phyloP scores from a whole-genome alignment of 1,140 invertebrate species.

The Danaus plexippus region DNA sequence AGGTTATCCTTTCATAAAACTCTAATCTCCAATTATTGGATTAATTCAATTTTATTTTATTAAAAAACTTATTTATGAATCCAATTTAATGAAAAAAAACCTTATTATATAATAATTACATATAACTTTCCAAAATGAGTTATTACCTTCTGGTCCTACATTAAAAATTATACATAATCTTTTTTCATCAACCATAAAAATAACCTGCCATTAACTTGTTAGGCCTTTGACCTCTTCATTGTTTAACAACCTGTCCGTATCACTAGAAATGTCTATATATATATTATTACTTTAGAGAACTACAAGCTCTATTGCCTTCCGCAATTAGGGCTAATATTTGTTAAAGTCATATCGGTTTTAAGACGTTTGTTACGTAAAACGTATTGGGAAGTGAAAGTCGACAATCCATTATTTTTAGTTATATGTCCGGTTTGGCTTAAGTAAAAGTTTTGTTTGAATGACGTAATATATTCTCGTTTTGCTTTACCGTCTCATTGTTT shows the following conservation, averaged over 20 bases:
- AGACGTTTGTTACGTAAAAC: slow-evolving; percentile 8
- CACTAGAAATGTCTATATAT: slow-evolving; percentile 11
- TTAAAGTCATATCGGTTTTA: slow-evolving; percentile 6
- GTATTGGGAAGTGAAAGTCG: slow-evolving; percentile 49
- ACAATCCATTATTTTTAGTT: slow-evolving; percentile 43
- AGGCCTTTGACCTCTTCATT: slow-evolving; percentile 52
- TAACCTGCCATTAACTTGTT: slow-evolving; percentile 9
- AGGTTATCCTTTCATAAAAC: too few relatives aligned
- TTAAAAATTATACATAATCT: too few relatives aligned
- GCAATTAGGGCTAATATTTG: background rate
- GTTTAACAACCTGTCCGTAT: slow-evolving; percentile 34
- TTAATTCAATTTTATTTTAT: too few relatives aligned
- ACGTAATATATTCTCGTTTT: slow-evolving; percentile 48
- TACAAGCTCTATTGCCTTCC: background rate
- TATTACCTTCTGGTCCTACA: too few relatives aligned
- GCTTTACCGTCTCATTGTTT: slow-evolving; percentile 21
- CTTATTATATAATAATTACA: too few relatives aligned
- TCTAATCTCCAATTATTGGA: too few relatives aligned
- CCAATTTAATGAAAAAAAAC: too few relatives aligned
- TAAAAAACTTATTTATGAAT: too few relatives aligned
- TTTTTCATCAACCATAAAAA: background rate
- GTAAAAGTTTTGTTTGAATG: slow-evolving; percentile 62
- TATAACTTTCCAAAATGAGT: too few relatives aligned
- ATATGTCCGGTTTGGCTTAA: slow-evolving; percentile 47
- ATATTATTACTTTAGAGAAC: slow-evolving; percentile 1